Conservation (phyloP, 2,113 vertebrate species). For the Anas platyrhynchos region DNA sequence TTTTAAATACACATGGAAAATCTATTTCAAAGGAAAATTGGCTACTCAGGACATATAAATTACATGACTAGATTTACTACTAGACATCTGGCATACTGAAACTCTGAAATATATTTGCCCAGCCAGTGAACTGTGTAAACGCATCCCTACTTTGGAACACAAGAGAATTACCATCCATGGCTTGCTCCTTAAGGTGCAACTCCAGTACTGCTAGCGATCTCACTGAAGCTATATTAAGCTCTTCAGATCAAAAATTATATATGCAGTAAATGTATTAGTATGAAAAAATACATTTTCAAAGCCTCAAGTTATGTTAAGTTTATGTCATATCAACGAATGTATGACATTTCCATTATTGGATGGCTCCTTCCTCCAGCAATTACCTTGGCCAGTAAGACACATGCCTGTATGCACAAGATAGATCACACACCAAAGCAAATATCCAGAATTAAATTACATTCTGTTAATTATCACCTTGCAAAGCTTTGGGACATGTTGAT, state of each 20-base stretch:
- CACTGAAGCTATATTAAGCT: constrained; percentile 26
- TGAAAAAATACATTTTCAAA: constrained; percentile 44
- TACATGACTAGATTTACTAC: neutral
- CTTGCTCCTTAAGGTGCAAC: neutral
- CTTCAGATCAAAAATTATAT: constrained; percentile 22
- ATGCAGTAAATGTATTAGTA: constrained; percentile 38
- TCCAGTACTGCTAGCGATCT: neutral
- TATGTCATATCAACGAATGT: neutral
- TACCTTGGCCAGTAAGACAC: constrained; percentile 15
- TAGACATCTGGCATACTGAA: neutral
- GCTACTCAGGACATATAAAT: neutral
- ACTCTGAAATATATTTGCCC: neutral
- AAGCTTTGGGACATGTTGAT: constrained; percentile 19
- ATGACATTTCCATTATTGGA: constrained; percentile 47
- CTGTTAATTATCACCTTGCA: constrained; percentile 62
- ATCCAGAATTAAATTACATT: constrained; percentile 55
- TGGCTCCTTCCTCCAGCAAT: constrained; percentile 35
- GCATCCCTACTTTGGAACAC: neutral
- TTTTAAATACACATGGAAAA: neutral
- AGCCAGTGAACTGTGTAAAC: neutral
- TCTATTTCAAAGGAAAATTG: neutral
- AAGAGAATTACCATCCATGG: neutral
- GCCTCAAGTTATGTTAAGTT: constrained; percentile 38
- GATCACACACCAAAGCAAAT: constrained; percentile 53
- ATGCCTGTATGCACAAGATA: constrained; percentile 9